These are phyloP conservation scores for Paramormyrops hopkinsi DNA, from an alignment of 2,797 vertebrate species.

Conservation along the genomic window DNA sequence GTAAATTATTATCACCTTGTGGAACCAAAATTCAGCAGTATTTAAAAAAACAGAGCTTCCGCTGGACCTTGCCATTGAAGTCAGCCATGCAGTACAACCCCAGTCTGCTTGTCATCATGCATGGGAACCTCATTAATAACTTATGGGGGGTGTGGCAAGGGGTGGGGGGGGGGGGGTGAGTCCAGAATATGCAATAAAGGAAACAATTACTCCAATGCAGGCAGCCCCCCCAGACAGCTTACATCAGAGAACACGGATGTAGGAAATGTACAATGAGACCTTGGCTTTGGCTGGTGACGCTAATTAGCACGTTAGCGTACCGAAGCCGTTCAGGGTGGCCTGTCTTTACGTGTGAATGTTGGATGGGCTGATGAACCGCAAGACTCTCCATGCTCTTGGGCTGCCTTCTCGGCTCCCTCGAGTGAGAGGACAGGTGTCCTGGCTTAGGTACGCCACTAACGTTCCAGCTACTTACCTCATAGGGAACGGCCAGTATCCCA, in stretches of 20 bases:
- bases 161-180: not conserved
- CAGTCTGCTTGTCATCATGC: not conserved
- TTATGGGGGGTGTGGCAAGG: not conserved
- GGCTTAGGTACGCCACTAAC: conserved; percentile 40
- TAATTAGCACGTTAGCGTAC: conserved; percentile 35
- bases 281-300: conserved; percentile 50
- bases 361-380: not conserved
- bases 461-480: conserved; percentile 42
- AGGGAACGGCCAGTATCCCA: not conserved
- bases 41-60: not conserved
- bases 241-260: conserved; percentile 51
- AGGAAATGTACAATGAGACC: conserved; percentile 60
- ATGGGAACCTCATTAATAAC: not conserved
- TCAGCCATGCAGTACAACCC: not conserved
- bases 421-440: conserved; percentile 22
- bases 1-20: conserved; percentile 13
- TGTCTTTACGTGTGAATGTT: not conserved
- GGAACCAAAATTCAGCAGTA: not conserved
- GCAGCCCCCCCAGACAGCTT: conserved; percentile 45
- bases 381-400: not conserved
- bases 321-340: conserved; percentile 25
- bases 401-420: not conserved
- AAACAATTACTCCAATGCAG: conserved; percentile 38
- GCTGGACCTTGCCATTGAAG: not conserved
- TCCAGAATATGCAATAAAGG: conserved; percentile 3